Evolutionary conservation across 2,113 vertebrate genomes (phyloP).

Genomic region (Hyla sarda): DNA sequence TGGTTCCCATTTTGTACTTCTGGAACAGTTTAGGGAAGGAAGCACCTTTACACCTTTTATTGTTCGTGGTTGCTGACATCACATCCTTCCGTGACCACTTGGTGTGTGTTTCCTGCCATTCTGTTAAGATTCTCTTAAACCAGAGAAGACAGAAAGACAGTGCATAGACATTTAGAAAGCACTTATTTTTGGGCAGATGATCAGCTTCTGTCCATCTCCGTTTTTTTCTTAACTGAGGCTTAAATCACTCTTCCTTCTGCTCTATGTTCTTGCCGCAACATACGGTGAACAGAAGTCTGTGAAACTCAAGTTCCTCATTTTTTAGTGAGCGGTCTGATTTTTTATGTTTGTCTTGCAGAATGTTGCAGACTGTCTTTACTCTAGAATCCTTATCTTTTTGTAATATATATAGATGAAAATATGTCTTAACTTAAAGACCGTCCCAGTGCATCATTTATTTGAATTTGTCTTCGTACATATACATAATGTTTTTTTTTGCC

Average conservation of each 20-base stretch:
- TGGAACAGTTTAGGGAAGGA: conserved; percentile 95
- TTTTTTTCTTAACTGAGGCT: conserved; percentile 62
- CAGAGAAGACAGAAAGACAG: conserved; percentile 59
- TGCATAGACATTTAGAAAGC: conserved; percentile 54
- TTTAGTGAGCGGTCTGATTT: conserved; percentile 76
- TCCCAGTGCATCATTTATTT: neutral
- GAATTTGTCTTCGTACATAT: conserved; percentile 17
- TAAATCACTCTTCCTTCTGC: conserved; percentile 70
- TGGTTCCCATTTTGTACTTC: conserved; percentile 87
- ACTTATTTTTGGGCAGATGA: conserved; percentile 43
- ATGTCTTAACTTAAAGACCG: neutral
- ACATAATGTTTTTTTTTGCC: neutral
- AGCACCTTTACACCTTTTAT: conserved; percentile 99
- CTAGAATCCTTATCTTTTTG: conserved; percentile 43
- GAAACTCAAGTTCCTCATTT: conserved; percentile 78
- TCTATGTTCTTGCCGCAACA: conserved; percentile 70
- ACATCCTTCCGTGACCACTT: conserved; percentile 88
- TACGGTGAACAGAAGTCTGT: conserved; percentile 72
- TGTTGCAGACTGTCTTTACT: conserved; percentile 62
- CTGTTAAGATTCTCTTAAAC: conserved; percentile 79
- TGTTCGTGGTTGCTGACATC: conserved; percentile 94
- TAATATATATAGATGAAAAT: conserved; percentile 9
- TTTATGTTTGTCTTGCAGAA: conserved; percentile 69
- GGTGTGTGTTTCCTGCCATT: conserved; percentile 91
- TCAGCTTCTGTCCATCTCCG: conserved; percentile 66